Evolutionary conservation across 2,113 vertebrate genomes (phyloP).

Genomic region (Leiothrix lutea): DNA sequence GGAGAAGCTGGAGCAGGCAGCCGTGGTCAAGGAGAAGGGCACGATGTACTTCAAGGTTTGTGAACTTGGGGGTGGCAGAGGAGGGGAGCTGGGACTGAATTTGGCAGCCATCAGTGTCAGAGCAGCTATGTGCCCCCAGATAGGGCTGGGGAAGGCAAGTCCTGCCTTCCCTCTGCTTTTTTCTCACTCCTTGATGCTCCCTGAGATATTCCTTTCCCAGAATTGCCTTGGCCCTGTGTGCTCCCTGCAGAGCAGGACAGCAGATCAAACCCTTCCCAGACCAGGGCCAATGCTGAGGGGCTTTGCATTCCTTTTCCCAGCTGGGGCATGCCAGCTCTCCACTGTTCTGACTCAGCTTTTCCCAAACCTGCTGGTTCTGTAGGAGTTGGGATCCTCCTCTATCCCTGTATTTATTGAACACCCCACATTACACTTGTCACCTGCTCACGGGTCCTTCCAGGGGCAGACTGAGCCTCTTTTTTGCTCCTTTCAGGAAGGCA

Average conservation of each 20-base stretch:
- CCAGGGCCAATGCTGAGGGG: background rate
- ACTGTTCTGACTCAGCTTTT: background rate
- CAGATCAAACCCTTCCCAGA: background rate
- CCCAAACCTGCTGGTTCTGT: background rate
- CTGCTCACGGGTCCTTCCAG: background rate
- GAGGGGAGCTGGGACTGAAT: background rate
- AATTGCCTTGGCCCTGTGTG: background rate
- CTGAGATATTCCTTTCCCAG: background rate
- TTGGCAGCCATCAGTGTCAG: background rate
- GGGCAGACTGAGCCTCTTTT: background rate
- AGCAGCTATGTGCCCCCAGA: background rate
- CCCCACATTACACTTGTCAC: background rate
- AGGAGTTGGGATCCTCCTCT: background rate
- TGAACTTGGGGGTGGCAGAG: background rate
- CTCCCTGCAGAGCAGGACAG: background rate
- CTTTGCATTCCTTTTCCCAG: background rate
- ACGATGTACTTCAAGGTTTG: conserved; percentile 94
- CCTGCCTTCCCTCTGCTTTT: background rate
- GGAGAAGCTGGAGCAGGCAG: conserved; percentile 88
- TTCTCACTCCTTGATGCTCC: background rate
- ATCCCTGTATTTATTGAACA: background rate
- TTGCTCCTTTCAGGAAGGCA: conserved; percentile 76
- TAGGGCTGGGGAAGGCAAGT: fast-evolving
- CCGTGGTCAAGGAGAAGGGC: conserved; percentile 88
- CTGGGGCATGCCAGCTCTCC: background rate